Evolutionary conservation across 1,140 invertebrate genomes (phyloP), one percentile per base, ranked within the genome.

Genomic region (Drosophila kohkoa): DNA sequence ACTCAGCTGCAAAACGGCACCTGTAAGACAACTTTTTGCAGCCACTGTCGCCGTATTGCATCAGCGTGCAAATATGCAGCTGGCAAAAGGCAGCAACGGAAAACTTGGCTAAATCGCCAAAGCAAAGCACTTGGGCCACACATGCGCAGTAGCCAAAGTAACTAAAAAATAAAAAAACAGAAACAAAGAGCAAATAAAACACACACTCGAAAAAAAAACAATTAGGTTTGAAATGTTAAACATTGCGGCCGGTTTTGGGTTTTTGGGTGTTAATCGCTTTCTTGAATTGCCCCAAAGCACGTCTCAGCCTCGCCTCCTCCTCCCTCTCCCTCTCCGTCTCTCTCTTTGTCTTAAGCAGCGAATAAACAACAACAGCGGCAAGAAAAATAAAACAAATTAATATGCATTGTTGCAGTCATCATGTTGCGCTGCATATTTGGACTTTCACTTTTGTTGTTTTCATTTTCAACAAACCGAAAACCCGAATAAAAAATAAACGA

Each of bases 371-470:
- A 35, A 74, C 64, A 71, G 28, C 32, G 6, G 2, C 20, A 45
- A 66, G 7, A 38, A 43, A 62, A 65, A 60, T 49, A 69, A 41
- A 63, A 57, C 43, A 88, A 88, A 88, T 88, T 88, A 88, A 88
- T 88, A 88, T 88, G 83, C 83, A 88, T 79, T 88, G 85, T 88
- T 88, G 83, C 83, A 87, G 74, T 58, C 73, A 67, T 58, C 73
- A 67, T 68, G 51, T 66, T 51, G 67, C 43, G 64, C 55, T 82
- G 80, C 80, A 75, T 86, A 81, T 86, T 86, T 85, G 77, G 78
- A 81, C 83, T 88, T 88, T 88, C 83, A 88, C 83, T 88, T 88
- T 82, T 69, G 10, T 87, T 82, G 62, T 87, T 83, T 87, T 87
- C 66, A 87, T 87, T 85, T 70, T 16, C 7, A 65, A 43, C 30